Base-by-base conservation (phyloP, 2,797 vertebrate genomes). In the Mallotus villosus region DNA sequence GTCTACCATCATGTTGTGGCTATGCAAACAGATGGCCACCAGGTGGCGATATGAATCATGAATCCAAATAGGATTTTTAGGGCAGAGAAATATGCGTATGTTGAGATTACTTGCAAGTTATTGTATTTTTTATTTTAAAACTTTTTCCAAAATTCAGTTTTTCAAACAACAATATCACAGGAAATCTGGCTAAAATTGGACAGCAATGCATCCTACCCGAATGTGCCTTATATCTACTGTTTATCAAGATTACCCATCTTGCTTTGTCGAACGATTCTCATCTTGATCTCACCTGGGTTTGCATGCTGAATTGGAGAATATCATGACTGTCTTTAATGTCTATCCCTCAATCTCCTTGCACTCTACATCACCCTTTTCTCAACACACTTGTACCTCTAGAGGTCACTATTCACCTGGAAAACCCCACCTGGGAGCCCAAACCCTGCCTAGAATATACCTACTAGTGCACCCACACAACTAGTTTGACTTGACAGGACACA, bases 401-500 rank as follows among this genome's bases (percentile, higher is more conserved):
- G 84, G 89, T 84, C 90, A 80, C 74, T 81, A 51, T 77, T 64
- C 41, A 85, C 81, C 81, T 46, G 59, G 57, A 19, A 66, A 55
- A 37, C 17, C 53, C 12, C 29, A 58, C 19, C 3, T 19, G 82
- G 70, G 32, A 61, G 58, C 2, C 17, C 37, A 53, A 21, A 68
- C 3, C 29, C 24, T 14, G 63, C 55, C 59, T 8, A 67, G 29
- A 51, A 2, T 59, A 74, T 70, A 55, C 17, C 53, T 17, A 16
- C 5, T 41, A 60, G 41, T 21, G 51, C 51, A n/a, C 17, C 19
- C 17, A 19, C 51, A n/a, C n/a, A 46, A 2, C 17, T 51, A 14
- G 14, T 51, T 51, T 51, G 12, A 51, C 49, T 51, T 51, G 12
- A 14, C 17, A 51, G 17, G 51, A 55, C 5, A n/a, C 37, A 11